Evolutionary conservation across 1,140 invertebrate species (phyloP).

Genomic region (Solen grandis): DNA sequence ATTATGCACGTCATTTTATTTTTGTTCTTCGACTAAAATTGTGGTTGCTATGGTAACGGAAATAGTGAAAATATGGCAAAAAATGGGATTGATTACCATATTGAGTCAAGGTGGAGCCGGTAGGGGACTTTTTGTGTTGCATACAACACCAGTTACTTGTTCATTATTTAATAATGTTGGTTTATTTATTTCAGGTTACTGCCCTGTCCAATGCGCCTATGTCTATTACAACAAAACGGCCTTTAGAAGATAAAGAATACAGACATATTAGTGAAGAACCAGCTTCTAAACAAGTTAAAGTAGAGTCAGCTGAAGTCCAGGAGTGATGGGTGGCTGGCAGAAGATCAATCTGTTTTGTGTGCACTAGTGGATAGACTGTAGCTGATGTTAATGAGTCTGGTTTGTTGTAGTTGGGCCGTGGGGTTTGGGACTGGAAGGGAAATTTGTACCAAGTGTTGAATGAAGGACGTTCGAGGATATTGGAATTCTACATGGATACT

Average conservation of each 20-base stretch:
- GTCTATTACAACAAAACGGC: conserved; percentile 60
- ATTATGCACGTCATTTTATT: no score
- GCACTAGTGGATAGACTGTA: not conserved
- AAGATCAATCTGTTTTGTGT: not conserved
- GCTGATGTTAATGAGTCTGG: no score
- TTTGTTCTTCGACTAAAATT: no score
- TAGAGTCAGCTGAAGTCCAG: conserved; percentile 31
- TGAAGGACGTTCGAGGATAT: not conserved
- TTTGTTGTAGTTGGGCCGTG: no score
- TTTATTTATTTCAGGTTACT: conserved; percentile 54
- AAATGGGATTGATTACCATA: no score
- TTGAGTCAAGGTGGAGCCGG: no score
- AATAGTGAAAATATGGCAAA: no score
- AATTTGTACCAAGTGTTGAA: not conserved
- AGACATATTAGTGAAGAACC: conserved; percentile 47
- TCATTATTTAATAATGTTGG: no score
- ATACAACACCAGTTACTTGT: no score
- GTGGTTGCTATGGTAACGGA: no score
- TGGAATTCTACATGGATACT: no score
- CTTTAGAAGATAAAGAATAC: conserved; percentile 55
- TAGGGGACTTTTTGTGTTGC: no score
- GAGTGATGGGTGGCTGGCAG: not conserved
- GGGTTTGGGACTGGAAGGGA: not conserved
- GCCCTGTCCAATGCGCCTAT: conserved; percentile 60
- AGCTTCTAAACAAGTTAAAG: conserved; percentile 60